These are phyloP conservation scores for Drosophila stalkeri DNA, from an alignment of 2,888 invertebrate genomes.

Conservation along the genomic window DNA sequence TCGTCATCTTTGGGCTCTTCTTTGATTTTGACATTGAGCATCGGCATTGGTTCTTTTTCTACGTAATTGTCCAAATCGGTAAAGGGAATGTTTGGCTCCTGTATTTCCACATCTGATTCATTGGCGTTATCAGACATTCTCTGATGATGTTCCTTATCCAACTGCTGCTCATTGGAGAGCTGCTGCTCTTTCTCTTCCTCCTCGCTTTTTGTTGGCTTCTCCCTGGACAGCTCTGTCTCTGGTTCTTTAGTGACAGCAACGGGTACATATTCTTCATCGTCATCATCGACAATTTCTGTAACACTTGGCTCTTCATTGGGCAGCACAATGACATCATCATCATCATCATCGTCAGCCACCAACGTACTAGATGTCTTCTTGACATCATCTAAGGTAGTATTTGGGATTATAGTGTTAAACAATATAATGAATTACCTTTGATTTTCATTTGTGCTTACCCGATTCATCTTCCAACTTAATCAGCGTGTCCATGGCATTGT, in stretches of 20 bases:
- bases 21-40: constrained; percentile 88
- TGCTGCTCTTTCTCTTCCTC: constrained; percentile 17
- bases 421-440: neutral
- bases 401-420: neutral
- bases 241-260: constrained; percentile 55
- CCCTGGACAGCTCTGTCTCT: constrained; percentile 29
- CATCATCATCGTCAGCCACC: constrained; percentile 86
- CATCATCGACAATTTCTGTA: constrained; percentile 86
- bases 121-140: constrained; percentile 51
- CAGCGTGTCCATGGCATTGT: constrained; percentile 82
- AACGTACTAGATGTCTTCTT: constrained; percentile 28
- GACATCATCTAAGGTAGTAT: constrained; percentile 28
- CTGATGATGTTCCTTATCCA: constrained; percentile 23
- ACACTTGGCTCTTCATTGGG: constrained; percentile 89
- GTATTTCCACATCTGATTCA: constrained; percentile 85
- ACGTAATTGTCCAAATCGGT: constrained; percentile 84
- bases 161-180: neutral
- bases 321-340: constrained; percentile 89
- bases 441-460: constrained; percentile 27
- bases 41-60: constrained; percentile 81
- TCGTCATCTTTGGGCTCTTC: constrained; percentile 90
- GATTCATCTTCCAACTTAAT: constrained; percentile 80
- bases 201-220: constrained; percentile 16
- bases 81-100: constrained; percentile 85
- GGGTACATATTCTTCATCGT: constrained; percentile 86